phyloP scores from a whole-genome alignment of 1,140 invertebrate genomes.

The Papilio polytes region DNA sequence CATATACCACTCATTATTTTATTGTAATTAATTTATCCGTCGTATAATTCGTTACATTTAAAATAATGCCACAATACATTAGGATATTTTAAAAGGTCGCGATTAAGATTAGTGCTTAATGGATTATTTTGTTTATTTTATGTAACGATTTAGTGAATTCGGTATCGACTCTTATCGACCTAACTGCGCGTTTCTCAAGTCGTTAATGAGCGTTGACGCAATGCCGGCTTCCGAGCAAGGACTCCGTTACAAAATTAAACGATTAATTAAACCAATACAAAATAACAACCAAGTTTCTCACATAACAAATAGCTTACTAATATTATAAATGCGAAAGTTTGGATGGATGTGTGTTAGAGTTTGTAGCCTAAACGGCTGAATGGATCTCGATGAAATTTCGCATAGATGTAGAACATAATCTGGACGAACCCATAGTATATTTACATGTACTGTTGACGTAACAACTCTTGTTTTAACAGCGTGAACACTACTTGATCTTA shows the following conservation, averaged over 20 bases:
- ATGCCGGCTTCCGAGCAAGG: background rate
- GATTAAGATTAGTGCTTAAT: background rate
- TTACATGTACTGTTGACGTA: background rate
- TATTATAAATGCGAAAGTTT: too few relatives aligned
- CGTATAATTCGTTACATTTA: background rate
- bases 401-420: too few relatives aligned
- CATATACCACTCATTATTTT: slow-evolving; percentile 19
- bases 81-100: background rate
- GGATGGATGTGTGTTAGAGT: too few relatives aligned
- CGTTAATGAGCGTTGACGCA: slow-evolving; percentile 47
- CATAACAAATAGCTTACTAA: background rate
- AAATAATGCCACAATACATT: background rate
- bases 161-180: slow-evolving; percentile 23
- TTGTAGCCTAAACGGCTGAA: too few relatives aligned
- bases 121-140: background rate
- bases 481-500: background rate
- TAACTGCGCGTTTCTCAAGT: slow-evolving; percentile 44
- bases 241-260: slow-evolving; percentile 17
- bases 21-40: background rate
- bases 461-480: too few relatives aligned
- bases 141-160: slow-evolving; percentile 17
- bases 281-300: slow-evolving; percentile 6
- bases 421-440: too few relatives aligned
- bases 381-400: too few relatives aligned
- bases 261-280: slow-evolving; percentile 1